Conservation (phyloP, 2,113 vertebrate genomes). For the Podarcis cretensis region DNA sequence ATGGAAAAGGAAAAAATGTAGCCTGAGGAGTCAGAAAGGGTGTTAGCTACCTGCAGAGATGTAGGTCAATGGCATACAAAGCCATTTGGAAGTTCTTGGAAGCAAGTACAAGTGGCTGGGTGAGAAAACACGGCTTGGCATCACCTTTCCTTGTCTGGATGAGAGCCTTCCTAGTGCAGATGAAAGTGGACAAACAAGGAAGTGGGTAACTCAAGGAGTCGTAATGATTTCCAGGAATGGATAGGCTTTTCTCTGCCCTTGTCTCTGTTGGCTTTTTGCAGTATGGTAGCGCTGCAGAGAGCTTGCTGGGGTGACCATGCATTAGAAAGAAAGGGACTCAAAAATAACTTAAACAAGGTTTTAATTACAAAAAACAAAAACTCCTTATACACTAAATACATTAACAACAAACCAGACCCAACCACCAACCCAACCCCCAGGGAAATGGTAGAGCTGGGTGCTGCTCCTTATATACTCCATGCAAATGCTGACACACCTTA, state of each 20-base stretch:
- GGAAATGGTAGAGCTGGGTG: too few relatives aligned
- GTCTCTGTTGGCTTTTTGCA: too few relatives aligned
- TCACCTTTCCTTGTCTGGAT: fast-evolving
- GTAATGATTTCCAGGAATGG: background rate
- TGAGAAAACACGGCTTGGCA: fast-evolving
- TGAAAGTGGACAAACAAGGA: background rate
- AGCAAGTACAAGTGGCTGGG: background rate
- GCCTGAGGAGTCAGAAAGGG: background rate
- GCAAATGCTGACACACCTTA: too few relatives aligned
- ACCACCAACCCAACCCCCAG: too few relatives aligned
- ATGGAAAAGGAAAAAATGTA: background rate
- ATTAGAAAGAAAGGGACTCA: too few relatives aligned
- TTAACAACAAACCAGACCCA: too few relatives aligned
- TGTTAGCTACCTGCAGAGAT: background rate
- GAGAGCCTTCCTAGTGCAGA: fast-evolving
- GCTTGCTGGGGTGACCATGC: too few relatives aligned
- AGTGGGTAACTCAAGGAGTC: fast-evolving
- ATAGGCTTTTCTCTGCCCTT: background rate
- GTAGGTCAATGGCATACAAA: background rate
- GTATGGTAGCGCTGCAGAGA: too few relatives aligned
- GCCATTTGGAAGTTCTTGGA: background rate
- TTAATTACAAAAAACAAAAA: too few relatives aligned
- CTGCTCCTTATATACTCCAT: too few relatives aligned
- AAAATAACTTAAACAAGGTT: too few relatives aligned
- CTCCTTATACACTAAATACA: too few relatives aligned